Conservation (phyloP, 2,113 vertebrate species). For the Microtus richardsoni region DNA sequence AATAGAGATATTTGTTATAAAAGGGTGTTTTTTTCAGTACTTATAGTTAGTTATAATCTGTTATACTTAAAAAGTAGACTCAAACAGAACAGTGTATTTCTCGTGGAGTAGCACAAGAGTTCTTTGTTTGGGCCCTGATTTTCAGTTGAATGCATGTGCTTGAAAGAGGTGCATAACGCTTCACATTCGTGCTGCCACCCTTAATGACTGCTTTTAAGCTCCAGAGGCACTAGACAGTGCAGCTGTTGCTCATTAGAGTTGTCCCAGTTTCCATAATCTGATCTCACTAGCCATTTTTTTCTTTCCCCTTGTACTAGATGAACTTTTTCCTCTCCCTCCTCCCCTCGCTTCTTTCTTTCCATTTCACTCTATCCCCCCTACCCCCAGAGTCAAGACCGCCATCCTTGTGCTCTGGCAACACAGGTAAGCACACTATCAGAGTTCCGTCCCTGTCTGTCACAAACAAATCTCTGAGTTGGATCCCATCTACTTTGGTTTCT, state of each 20-base stretch:
- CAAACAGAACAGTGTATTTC: not conserved
- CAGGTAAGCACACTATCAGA: not conserved
- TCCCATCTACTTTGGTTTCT: not conserved
- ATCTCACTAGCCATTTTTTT: not conserved
- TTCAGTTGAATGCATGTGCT: not conserved
- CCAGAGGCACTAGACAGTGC: not conserved
- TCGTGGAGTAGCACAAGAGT: not conserved
- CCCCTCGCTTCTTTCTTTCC: not conserved
- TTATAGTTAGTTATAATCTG: not conserved
- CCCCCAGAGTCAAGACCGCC: not conserved
- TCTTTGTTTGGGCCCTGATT: not conserved
- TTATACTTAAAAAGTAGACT: not conserved
- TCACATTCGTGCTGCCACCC: not conserved
- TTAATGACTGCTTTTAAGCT: not conserved
- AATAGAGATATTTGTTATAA: not conserved
- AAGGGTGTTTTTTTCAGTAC: not conserved
- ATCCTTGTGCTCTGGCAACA: not conserved
- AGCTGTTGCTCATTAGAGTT: not conserved
- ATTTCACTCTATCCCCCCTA: not conserved
- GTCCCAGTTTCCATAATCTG: constrained; percentile 6
- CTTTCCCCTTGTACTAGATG: not conserved
- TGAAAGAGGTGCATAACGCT: not conserved
- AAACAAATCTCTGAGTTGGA: not conserved
- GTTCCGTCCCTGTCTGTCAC: not conserved
- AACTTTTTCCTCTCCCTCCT: not conserved